Percentiles rank a stretch among this genome's conserved stretches.
Evolutionary conservation across 2,797 vertebrate species (phyloP).

Genomic region (Gila robusta): DNA sequence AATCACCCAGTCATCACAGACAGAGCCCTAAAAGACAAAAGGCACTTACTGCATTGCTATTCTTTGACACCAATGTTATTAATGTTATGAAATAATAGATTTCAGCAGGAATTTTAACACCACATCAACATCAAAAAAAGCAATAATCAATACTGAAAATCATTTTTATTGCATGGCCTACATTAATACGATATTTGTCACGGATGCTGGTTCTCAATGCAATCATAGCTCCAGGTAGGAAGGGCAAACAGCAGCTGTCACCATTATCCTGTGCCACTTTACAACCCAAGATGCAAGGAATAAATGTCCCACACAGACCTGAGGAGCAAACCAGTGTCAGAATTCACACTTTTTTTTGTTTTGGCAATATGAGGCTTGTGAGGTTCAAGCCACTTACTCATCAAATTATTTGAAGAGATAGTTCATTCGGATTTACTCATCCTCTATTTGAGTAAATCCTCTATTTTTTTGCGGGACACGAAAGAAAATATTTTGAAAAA

Average conservation of each 20-base stretch:
- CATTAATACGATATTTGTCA: constrained; percentile 75
- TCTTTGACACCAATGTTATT: not conserved
- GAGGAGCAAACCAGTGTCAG: constrained; percentile 20
- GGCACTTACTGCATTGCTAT: not conserved
- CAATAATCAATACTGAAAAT: not conserved
- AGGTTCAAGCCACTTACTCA: not conserved
- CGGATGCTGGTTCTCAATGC: constrained; percentile 81
- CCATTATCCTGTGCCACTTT: constrained; percentile 79
- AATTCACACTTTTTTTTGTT: not conserved
- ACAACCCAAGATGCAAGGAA: constrained; percentile 81
- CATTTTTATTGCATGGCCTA: constrained; percentile 63
- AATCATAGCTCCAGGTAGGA: constrained; percentile 78
- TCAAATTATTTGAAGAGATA: not conserved
- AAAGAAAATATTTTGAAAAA: not conserved
- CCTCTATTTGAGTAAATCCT: not conserved
- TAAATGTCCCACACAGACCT: constrained; percentile 81
- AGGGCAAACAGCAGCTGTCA: constrained; percentile 80
- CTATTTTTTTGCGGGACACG: not conserved
- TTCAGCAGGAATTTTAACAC: not conserved
- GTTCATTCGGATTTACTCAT: not conserved
- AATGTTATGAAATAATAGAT: not conserved
- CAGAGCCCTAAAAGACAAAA: constrained; percentile 67
- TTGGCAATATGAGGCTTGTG: not conserved
- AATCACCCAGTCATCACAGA: constrained; percentile 82
- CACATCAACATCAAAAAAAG: not conserved